Percentiles rank a stretch among this genome's conserved stretches.
These are phyloP conservation scores for Petroica traversi DNA, from an alignment of 2,113 vertebrate species.

Conservation along the genomic window DNA sequence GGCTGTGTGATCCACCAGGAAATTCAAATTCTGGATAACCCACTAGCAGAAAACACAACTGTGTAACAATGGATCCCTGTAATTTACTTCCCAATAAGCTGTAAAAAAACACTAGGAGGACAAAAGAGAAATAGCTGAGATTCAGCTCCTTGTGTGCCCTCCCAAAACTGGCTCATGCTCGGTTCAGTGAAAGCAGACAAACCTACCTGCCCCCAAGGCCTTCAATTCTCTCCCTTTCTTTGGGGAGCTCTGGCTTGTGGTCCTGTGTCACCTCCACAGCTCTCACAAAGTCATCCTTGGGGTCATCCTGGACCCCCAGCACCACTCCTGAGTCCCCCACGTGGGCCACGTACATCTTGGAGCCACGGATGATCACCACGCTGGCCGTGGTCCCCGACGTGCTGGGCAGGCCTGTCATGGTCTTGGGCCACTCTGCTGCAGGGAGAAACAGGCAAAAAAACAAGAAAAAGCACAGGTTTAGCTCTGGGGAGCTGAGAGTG, in stretches of 20 bases:
- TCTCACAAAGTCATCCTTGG: slow-evolving; percentile 84
- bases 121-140: neutral
- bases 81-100: neutral
- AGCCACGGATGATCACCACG: slow-evolving; percentile 91
- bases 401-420: slow-evolving; percentile 93
- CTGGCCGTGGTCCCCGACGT: slow-evolving; percentile 97
- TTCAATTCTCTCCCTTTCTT: slow-evolving; percentile 94
- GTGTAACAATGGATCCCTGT: rapidly evolving
- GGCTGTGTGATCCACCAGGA: neutral
- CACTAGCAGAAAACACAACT: neutral
- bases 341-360: slow-evolving; percentile 94
- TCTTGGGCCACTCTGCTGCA: slow-evolving; percentile 97
- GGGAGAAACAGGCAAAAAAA: neutral
- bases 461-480: neutral
- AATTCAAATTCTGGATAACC: neutral
- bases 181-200: neutral
- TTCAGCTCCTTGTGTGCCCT: neutral
- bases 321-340: slow-evolving; percentile 97
- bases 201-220: slow-evolving; percentile 92
- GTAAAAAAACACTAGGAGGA: neutral
- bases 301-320: slow-evolving; percentile 88
- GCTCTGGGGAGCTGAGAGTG: neutral
- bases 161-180: neutral
- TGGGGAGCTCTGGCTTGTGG: slow-evolving; percentile 96
- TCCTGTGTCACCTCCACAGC: slow-evolving; percentile 96